These are phyloP conservation scores for Pelobates fuscus DNA, from an alignment of 2,113 vertebrate species.

Conservation along the genomic window DNA sequence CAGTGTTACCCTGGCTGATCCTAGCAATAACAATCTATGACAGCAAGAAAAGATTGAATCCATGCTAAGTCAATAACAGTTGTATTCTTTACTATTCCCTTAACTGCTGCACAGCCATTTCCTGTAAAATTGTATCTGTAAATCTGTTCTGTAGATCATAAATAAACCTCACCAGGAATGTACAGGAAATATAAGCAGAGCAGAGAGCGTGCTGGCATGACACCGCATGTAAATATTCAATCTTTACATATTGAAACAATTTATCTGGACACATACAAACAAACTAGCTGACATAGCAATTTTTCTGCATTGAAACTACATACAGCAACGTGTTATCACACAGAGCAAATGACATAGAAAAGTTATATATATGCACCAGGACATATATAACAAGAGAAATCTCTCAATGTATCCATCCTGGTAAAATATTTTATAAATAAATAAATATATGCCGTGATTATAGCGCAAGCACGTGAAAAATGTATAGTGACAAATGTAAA, in stretches of 20 bases:
- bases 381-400: too few species aligned
- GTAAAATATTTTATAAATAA: too few species aligned
- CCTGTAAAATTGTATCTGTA: slow-evolving; percentile 53
- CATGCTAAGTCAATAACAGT: slow-evolving; percentile 52
- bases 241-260: not conserved
- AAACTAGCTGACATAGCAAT: not conserved
- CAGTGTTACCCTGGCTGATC: slow-evolving; percentile 20
- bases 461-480: too few species aligned
- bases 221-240: not conserved
- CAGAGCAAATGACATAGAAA: too few species aligned
- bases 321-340: too few species aligned
- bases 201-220: slow-evolving; percentile 53
- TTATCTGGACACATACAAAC: not conserved
- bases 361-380: too few species aligned
- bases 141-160: slow-evolving; percentile 59
- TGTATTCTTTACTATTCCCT: slow-evolving; percentile 58
- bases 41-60: slow-evolving; percentile 53
- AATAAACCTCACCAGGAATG: slow-evolving; percentile 54
- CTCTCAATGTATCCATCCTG: too few species aligned
- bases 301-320: not conserved
- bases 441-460: too few species aligned
- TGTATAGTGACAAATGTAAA: too few species aligned
- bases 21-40: slow-evolving; percentile 55
- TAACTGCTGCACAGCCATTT: slow-evolving; percentile 56
- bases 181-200: slow-evolving; percentile 53